Evolutionary conservation across 2,113 vertebrate genomes (phyloP).

Genomic region (Hydropotes inermis): DNA sequence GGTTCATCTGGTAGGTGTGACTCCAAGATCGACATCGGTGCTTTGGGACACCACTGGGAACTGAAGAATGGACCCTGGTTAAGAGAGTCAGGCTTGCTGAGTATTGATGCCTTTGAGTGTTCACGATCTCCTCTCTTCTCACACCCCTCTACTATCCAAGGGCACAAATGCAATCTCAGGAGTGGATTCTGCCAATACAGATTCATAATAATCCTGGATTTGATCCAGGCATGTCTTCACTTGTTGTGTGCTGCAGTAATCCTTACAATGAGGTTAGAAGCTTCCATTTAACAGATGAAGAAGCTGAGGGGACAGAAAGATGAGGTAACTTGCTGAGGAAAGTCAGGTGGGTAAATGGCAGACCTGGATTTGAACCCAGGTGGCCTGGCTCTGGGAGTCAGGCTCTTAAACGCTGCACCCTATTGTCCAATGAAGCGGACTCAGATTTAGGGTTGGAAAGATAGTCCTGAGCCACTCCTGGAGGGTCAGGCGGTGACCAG

Average conservation of each 20-base stretch:
- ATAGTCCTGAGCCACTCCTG: not conserved
- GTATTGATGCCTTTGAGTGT: not conserved
- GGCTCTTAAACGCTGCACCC: rapidly evolving
- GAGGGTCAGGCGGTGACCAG: not conserved
- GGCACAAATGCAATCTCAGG: not conserved
- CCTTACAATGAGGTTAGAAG: not conserved
- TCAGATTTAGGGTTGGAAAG: not conserved
- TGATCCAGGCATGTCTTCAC: not conserved
- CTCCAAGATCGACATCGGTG: not conserved
- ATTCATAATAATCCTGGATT: not conserved
- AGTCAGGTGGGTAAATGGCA: not conserved
- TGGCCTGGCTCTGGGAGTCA: not conserved
- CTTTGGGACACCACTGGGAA: not conserved
- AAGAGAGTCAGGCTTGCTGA: not conserved
- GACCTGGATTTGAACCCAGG: not conserved
- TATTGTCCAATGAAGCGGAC: not conserved
- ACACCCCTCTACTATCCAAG: not conserved
- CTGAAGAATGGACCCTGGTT: not conserved
- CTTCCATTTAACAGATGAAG: not conserved
- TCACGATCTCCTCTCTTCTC: rapidly evolving
- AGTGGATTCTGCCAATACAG: not conserved
- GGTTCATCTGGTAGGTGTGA: not conserved
- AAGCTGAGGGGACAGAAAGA: not conserved
- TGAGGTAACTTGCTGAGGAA: not conserved
- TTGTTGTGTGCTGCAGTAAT: not conserved